Evolutionary conservation across 2,113 vertebrate genomes (phyloP).

Genomic region (Charadrius vociferus): DNA sequence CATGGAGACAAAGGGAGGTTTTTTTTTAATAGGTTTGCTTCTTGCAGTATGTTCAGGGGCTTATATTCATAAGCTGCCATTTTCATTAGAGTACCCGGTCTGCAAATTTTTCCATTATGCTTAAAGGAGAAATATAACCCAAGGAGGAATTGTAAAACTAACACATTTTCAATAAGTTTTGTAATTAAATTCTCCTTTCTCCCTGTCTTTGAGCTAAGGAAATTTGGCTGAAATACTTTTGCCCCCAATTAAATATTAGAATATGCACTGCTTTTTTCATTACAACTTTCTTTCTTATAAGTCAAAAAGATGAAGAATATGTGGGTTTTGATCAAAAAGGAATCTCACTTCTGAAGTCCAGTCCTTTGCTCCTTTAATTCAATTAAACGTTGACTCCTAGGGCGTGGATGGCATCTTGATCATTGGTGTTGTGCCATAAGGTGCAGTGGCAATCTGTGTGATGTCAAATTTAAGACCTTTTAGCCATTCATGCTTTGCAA

Average conservation of each 20-base stretch:
- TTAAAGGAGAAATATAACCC: neutral
- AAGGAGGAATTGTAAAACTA: neutral
- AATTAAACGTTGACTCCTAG: neutral
- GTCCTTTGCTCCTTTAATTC: neutral
- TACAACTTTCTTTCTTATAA: neutral
- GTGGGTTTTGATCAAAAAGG: neutral
- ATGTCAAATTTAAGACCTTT: neutral
- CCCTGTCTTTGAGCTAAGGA: neutral
- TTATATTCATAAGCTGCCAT: neutral
- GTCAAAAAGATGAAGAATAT: neutral
- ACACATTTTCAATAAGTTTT: neutral
- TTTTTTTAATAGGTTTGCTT: neutral
- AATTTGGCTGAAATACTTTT: neutral
- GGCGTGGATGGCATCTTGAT: neutral
- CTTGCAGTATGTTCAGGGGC: neutral
- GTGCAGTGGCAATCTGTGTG: neutral
- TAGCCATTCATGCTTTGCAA: neutral
- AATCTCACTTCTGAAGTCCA: neutral
- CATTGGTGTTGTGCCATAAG: neutral
- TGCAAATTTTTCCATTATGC: neutral
- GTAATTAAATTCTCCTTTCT: slow-evolving; percentile 9
- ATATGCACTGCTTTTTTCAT: neutral
- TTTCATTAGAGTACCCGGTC: neutral
- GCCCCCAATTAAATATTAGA: neutral
- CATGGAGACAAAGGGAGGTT: neutral